Evolutionary conservation across 2,797 vertebrate genomes (phyloP), one percentile per base, ranked within the genome.

Genomic region (Psittacula echo): DNA sequence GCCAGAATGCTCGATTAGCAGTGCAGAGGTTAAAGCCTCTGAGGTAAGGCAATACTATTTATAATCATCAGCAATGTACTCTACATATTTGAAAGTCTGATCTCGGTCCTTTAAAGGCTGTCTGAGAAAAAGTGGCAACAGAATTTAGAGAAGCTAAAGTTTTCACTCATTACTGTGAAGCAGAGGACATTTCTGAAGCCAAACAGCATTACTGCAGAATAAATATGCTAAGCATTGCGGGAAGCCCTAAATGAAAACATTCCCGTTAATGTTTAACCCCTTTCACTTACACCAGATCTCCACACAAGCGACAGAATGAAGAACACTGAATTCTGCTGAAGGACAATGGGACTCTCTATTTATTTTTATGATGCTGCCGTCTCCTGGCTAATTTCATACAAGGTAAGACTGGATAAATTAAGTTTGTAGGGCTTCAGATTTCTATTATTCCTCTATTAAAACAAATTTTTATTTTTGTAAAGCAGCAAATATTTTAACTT

Each of bases 331-430:
- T 72, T 24, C 66, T 29, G 54, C 96, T 90, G 88, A 97, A 97
- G 94, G 97, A 93, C 93, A 85, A 51, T 11, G 84, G 86, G 41
- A 68, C 32, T 45, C 85, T 24, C n/a, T 15, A 1, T 30, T 90
- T 89, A 72, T 70, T 81, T 90, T 68, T n/a, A 86, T 81, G 86
- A 81, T 77, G 87, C 86, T 86, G 91, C 89, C 75, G 93, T 93
- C 37, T 50, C 67, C 91, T 41, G 90, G 87, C 18, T 53, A 13
- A 72, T 54, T 48, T 67, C 29, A 34, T 9, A n/a, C 48, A n/a
- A 94, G 95, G 86, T 90, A 93, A 93, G 92, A 41, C 50, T 65
- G 76, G 54, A 53, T 3, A 61, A 39, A 45, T 32, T 21, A 11
- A 11, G 13, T 45, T 23, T 29, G 19, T 39, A 58, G 17, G 39